Conservation (phyloP, 2,888 invertebrate genomes). For the Congeria kusceri region DNA sequence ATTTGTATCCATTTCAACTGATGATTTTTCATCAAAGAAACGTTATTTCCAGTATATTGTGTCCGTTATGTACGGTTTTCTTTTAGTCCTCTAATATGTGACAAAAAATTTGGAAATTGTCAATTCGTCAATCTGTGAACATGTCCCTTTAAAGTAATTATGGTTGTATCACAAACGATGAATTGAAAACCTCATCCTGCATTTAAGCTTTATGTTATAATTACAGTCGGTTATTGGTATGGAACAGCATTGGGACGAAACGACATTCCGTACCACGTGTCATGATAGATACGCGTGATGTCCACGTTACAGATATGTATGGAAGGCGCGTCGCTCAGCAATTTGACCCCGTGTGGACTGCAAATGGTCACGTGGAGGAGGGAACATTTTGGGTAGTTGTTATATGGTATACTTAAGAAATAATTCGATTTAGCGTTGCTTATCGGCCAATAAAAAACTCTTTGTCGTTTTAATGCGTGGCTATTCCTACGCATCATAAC, state of each 20-base stretch:
- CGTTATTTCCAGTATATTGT: too few relatives aligned
- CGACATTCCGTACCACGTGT: conserved; percentile 91
- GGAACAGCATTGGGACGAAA: conserved; percentile 92
- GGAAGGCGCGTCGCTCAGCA: conserved; percentile 89
- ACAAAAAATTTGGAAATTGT: too few relatives aligned
- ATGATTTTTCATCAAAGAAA: too few relatives aligned
- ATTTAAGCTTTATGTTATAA: conserved; percentile 7
- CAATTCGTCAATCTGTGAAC: background rate
- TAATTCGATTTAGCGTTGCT: too few relatives aligned
- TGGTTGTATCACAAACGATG: background rate
- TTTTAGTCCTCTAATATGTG: too few relatives aligned
- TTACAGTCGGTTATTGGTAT: conserved; percentile 87
- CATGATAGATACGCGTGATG: conserved; percentile 90
- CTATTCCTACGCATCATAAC: too few relatives aligned
- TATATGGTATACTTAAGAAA: too few relatives aligned
- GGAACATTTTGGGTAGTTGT: conserved; percentile 25
- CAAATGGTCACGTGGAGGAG: conserved; percentile 25
- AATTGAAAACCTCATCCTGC: background rate
- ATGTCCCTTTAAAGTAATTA: background rate
- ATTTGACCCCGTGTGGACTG: conserved; percentile 93
- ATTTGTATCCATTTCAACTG: too few relatives aligned
- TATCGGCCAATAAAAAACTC: too few relatives aligned
- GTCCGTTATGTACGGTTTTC: too few relatives aligned
- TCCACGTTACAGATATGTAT: conserved; percentile 84
- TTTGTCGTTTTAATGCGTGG: too few relatives aligned